Evolutionary conservation across 1,140 invertebrate genomes (phyloP).

Genomic region (Eumeta japonica): DNA sequence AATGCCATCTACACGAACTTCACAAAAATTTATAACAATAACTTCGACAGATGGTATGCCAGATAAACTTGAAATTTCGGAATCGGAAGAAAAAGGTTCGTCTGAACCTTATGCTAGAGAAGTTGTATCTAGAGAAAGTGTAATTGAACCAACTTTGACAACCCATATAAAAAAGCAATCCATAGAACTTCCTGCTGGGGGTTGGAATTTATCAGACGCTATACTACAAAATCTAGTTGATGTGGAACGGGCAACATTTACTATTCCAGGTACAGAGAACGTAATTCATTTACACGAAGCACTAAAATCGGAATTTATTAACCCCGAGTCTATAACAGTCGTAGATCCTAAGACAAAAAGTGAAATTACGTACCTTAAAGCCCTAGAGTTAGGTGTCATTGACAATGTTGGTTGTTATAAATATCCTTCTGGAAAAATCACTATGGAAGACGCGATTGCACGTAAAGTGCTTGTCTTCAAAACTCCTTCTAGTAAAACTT

Average conservation of each 20-base stretch:
- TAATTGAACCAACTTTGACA: slow-evolving; percentile 67
- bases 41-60: slow-evolving; percentile 64
- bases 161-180: slow-evolving; percentile 67
- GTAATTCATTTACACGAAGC: slow-evolving; percentile 86
- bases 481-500: slow-evolving; percentile 25
- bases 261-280: slow-evolving; percentile 83
- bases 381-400: slow-evolving; percentile 72
- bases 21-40: slow-evolving; percentile 62
- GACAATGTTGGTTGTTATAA: slow-evolving; percentile 73
- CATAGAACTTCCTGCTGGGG: slow-evolving; percentile 74
- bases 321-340: slow-evolving; percentile 69
- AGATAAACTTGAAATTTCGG: slow-evolving; percentile 66
- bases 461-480: slow-evolving; percentile 64
- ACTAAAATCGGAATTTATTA: slow-evolving; percentile 75
- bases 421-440: slow-evolving; percentile 70
- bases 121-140: slow-evolving; percentile 55
- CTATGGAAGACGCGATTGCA: slow-evolving; percentile 65
- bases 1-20: slow-evolving; percentile 29
- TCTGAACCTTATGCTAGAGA: slow-evolving; percentile 56
- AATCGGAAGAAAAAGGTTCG: slow-evolving; percentile 56
- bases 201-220: slow-evolving; percentile 70
- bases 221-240: slow-evolving; percentile 69
- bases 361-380: slow-evolving; percentile 72
- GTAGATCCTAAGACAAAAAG: slow-evolving; percentile 72
- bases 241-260: slow-evolving; percentile 71